A percentile compares a stretch with the other conserved stretches of the same genome.
Conservation (phyloP, 2,888 invertebrate genomes). For the Sesamia inferens region DNA sequence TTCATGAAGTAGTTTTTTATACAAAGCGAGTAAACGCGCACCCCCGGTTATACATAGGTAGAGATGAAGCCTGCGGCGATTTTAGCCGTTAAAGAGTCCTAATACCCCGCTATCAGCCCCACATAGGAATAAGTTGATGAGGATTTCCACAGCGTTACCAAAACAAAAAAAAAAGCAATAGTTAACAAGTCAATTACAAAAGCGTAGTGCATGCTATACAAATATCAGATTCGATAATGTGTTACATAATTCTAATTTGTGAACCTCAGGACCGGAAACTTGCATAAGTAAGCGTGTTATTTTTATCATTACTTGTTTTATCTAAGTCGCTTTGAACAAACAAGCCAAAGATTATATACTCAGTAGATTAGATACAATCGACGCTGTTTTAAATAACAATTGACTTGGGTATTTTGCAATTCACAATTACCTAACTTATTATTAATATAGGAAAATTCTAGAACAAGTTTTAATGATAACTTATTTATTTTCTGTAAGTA, state of each 20-base stretch:
- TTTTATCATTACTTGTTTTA: slow-evolving; percentile 40
- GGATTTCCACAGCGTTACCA: too few species aligned
- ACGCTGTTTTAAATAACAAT: slow-evolving; percentile 30
- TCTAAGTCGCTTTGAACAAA: slow-evolving; percentile 26
- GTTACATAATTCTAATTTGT: slow-evolving; percentile 45
- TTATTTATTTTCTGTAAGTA: too few species aligned
- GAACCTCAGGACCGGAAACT: slow-evolving; percentile 41
- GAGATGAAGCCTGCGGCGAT: too few species aligned
- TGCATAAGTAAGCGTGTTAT: slow-evolving; percentile 35
- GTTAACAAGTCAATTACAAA: slow-evolving; percentile 10
- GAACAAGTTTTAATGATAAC: neutral
- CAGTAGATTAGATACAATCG: slow-evolving; percentile 43
- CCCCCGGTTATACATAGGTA: too few species aligned
- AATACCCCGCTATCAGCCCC: too few species aligned
- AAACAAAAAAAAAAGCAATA: too few species aligned
- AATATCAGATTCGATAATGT: slow-evolving; percentile 30
- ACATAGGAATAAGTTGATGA: too few species aligned
- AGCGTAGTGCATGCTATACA: slow-evolving; percentile 14
- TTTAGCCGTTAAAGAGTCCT: too few species aligned
- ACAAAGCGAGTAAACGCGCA: neutral
- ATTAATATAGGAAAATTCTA: neutral
- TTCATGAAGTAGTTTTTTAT: neutral
- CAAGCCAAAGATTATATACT: slow-evolving; percentile 43
- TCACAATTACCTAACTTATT: neutral
- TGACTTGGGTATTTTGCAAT: slow-evolving; percentile 6